Evolutionary conservation across 2,888 invertebrate species (phyloP).

Genomic region (Agrilus mali): DNA sequence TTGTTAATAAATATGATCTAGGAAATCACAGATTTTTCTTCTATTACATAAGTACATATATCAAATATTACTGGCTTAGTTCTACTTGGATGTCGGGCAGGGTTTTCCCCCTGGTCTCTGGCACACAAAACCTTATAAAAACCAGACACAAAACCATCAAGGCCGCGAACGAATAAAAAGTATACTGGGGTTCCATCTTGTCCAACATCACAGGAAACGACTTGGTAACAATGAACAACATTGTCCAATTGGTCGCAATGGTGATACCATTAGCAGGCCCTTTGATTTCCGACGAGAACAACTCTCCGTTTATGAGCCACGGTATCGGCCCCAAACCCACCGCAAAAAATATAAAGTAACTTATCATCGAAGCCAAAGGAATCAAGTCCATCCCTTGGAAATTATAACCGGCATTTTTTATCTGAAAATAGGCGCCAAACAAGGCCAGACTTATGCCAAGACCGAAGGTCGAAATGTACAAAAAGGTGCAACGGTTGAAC

Average conservation of each 20-base stretch:
- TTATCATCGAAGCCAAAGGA: slow-evolving; percentile 10
- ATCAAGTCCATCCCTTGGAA: slow-evolving; percentile 8
- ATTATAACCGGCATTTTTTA: no score
- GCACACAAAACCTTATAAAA: slow-evolving; percentile 12
- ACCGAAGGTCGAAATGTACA: slow-evolving; percentile 7
- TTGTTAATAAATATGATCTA: no score
- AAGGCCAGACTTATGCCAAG: slow-evolving; percentile 2
- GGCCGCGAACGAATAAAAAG: slow-evolving; percentile 12
- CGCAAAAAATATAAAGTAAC: slow-evolving; percentile 11
- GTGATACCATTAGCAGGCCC: slow-evolving; percentile 13
- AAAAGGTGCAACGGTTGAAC: slow-evolving; percentile 53
- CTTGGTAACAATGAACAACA: slow-evolving; percentile 12
- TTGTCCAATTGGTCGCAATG: slow-evolving; percentile 11
- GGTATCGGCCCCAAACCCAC: slow-evolving; percentile 13
- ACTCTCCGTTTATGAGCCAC: slow-evolving; percentile 13
- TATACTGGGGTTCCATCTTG: slow-evolving; percentile 8
- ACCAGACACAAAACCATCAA: slow-evolving; percentile 9
- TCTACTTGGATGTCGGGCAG: slow-evolving; percentile 2
- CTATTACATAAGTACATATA: no score
- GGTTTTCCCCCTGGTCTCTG: slow-evolving; percentile 6
- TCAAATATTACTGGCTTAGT: no score
- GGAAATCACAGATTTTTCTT: no score
- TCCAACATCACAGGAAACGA: slow-evolving; percentile 10
- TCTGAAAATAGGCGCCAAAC: no score
- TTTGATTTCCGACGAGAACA: slow-evolving; percentile 12